Evolutionary conservation across 2,113 vertebrate genomes (phyloP).

Genomic region (Chionodraco myersi): DNA sequence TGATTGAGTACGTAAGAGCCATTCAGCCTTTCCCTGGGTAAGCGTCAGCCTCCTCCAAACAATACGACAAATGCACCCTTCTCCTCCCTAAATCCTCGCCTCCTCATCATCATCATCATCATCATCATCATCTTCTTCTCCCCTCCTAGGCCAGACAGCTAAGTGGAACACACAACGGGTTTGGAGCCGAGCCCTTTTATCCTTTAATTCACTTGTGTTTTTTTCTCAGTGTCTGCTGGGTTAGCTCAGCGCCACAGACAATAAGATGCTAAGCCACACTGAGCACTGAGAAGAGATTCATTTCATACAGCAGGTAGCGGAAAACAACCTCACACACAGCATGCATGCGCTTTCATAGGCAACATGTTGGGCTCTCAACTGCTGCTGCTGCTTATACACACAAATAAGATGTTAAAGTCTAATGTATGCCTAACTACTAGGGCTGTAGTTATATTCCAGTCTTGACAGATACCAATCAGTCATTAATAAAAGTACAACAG

Average conservation of each 20-base stretch:
- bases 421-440: not conserved
- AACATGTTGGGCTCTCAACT: not conserved
- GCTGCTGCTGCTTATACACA: constrained; percentile 17
- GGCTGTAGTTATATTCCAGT: not conserved
- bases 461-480: not conserved
- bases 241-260: constrained; percentile 50
- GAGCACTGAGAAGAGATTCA: constrained; percentile 34
- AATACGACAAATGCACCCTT: constrained; percentile 59
- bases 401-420: not conserved
- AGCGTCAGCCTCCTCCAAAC: constrained; percentile 43
- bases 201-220: constrained; percentile 61
- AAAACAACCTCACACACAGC: constrained; percentile 19
- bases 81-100: constrained; percentile 7
- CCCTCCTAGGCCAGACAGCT: constrained; percentile 41
- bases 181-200: constrained; percentile 55
- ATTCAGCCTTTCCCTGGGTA: constrained; percentile 35
- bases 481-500: not conserved
- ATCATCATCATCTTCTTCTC: constrained; percentile 32
- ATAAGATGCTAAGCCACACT: constrained; percentile 48
- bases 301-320: constrained; percentile 37
- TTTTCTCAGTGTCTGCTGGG: constrained; percentile 46
- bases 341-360: not conserved
- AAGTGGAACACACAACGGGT: constrained; percentile 50
- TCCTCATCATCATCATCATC: constrained; percentile 26
- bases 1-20: constrained; percentile 13